These are phyloP conservation scores for Cercopithecus mona DNA, from an alignment of 2,113 vertebrate genomes.

Conservation along the genomic window DNA sequence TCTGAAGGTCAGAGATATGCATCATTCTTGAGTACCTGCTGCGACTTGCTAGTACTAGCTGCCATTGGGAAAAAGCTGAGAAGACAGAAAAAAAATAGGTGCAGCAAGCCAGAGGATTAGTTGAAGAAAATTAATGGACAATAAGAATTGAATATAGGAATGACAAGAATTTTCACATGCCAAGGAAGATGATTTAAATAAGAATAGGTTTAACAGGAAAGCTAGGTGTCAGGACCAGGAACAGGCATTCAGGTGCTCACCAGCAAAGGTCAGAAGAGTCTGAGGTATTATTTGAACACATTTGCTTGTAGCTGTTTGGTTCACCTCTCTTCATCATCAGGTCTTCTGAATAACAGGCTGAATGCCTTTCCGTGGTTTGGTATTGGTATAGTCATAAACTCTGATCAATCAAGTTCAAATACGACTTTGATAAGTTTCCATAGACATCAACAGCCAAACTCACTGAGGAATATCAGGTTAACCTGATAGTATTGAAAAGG, in stretches of 20 bases:
- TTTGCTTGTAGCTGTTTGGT: not conserved
- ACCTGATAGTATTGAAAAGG: not conserved
- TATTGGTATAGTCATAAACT: not conserved
- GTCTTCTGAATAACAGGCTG: not conserved
- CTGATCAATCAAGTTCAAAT: not conserved
- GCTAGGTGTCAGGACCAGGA: not conserved
- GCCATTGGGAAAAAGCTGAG: not conserved
- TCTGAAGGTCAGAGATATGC: not conserved
- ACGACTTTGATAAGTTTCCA: not conserved
- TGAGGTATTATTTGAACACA: not conserved
- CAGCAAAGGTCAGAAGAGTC: not conserved
- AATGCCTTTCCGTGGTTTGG: not conserved
- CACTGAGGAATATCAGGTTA: not conserved
- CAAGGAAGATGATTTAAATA: not conserved
- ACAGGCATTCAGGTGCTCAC: not conserved
- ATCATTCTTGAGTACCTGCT: not conserved
- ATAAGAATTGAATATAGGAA: not conserved
- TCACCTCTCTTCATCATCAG: not conserved
- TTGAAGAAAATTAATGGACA: not conserved
- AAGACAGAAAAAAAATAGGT: too few relatives aligned
- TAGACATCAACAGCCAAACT: not conserved
- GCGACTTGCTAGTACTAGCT: not conserved
- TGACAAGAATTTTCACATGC: not conserved
- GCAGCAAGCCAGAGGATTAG: not conserved
- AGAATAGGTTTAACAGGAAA: not conserved